Base-by-base conservation (phyloP, 2,888 invertebrate species). In the Drosophila dives region DNA sequence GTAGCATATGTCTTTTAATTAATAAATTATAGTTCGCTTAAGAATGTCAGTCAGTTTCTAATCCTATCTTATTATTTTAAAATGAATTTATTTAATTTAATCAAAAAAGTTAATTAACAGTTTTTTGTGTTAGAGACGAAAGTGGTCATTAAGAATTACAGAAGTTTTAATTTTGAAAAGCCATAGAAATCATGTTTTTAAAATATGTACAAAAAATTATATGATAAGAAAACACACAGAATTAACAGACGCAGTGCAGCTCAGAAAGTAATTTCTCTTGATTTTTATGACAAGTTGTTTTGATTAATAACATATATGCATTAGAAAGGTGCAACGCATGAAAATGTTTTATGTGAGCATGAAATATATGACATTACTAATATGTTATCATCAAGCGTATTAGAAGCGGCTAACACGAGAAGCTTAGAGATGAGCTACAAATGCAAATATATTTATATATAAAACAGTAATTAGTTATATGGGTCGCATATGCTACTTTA, bases 261-360 rank as follows among this genome's bases (percentile, higher is more conserved):
- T 48, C 26, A 55, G 23, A 73, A 61, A 67, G 72, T 67, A 45
- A 81, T 89, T 75, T 60, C 53, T 33, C 51, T 50, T 56, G 42
- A 40, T 20, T 89, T 86, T 89, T 72, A 75, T 85, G 75, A 62
- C 48, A 49, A 51, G 55, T 66, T 68, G 72, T 80, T 80, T 76
- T 77, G 63, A 85, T 82, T 64, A 87, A 82, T 80, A 80, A 77
- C 78, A 83, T 86, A 86, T 89, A 89, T 79, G 72, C 68, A 65
- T 36, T 59, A n/a, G 29, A 23, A 34, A 49, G 60, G 59, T 65
- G 65, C n/a, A n/a, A 40, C n/a, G 54, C 42, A 65, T 66, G 50
- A 59, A 58, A 69, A 64, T 68, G 42, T 61, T 32, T 63, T 56
- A 68, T 51, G 65, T 34, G 48, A 45, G 60, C 67, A 51, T 50